Conservation (phyloP, 2,797 vertebrate species). For the Manis crassicaudata region DNA sequence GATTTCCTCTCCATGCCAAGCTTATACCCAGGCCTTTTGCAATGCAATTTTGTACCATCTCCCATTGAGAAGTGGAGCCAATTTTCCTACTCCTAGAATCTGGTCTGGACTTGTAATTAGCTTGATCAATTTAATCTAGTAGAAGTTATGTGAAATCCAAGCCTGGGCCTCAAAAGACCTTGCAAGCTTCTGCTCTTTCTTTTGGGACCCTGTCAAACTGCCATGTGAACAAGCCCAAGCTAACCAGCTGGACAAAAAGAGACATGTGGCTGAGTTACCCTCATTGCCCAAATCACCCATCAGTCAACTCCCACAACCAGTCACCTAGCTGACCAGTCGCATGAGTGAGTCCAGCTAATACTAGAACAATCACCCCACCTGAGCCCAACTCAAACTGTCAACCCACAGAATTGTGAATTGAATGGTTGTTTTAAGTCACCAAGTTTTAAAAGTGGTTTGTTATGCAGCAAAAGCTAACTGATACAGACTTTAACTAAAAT, state of each 20-base stretch:
- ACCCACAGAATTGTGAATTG: conserved; percentile 13
- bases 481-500: conserved; percentile 47
- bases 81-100: not conserved
- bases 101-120: not conserved
- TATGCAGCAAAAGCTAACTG: conserved; percentile 11
- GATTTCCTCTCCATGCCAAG: not conserved
- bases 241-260: not conserved
- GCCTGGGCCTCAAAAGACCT: not conserved
- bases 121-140: not conserved
- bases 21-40: not conserved
- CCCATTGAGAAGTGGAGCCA: not conserved
- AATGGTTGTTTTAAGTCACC: not conserved
- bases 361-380: not conserved
- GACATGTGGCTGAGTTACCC: not conserved
- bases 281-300: not conserved
- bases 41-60: not conserved
- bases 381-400: conserved; percentile 21
- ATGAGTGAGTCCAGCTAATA: not conserved
- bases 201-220: not conserved
- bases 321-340: not conserved
- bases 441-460: not conserved
- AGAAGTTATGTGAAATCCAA: conserved; percentile 2
- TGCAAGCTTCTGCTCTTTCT: not conserved
- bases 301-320: not conserved
- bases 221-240: conserved; percentile 12